Conservation (phyloP, 2,113 vertebrate species). For the Climacteris rufus region DNA sequence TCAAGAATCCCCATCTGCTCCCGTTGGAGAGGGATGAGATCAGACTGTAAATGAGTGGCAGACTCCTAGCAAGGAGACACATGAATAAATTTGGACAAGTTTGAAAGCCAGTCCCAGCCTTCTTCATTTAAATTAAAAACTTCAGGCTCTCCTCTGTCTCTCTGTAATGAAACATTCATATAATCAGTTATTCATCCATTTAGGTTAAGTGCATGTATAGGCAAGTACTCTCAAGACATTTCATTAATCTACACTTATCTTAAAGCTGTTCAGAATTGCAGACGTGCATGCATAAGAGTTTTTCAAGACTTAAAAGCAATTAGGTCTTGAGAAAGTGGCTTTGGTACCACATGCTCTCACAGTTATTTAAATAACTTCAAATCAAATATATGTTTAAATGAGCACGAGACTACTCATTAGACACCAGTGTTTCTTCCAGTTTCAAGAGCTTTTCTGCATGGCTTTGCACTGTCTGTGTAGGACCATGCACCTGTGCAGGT, state of each 20-base stretch:
- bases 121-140: background rate
- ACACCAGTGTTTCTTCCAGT: background rate
- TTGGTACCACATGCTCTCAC: background rate
- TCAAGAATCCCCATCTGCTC: slow-evolving; percentile 54
- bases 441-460: background rate
- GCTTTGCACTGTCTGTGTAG: background rate
- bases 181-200: slow-evolving; percentile 1
- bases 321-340: background rate
- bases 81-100: background rate
- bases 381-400: background rate
- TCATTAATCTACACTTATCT: slow-evolving; percentile 28
- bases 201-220: slow-evolving; percentile 27
- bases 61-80: background rate
- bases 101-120: background rate
- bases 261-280: slow-evolving; percentile 16
- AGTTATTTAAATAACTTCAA: slow-evolving; percentile 17
- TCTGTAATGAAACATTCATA: slow-evolving; percentile 3
- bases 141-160: background rate
- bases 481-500: background rate
- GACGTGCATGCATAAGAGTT: background rate
- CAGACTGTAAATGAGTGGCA: slow-evolving; percentile 22
- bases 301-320: slow-evolving; percentile 19
- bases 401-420: background rate
- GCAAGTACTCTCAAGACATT: slow-evolving; percentile 31
- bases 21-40: background rate